Evolutionary conservation across 1,140 invertebrate species (phyloP).

Genomic region (Lucilia cuprina): DNA sequence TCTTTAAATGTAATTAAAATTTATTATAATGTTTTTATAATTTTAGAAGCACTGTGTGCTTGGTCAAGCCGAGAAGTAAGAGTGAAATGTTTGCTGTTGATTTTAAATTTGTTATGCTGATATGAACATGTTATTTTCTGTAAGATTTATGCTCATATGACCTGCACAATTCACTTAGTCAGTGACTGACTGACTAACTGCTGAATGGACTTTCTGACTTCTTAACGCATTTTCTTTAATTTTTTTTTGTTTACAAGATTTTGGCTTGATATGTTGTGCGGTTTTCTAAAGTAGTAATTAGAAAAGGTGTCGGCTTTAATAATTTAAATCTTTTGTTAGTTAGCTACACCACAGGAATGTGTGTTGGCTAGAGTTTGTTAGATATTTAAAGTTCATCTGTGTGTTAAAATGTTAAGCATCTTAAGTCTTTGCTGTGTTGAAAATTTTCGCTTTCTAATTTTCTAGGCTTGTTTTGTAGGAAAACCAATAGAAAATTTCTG

Average conservation of each 20-base stretch:
- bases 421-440: background rate
- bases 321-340: background rate
- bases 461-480: background rate
- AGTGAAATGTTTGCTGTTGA: too few species aligned
- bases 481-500: background rate
- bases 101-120: background rate
- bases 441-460: constrained; percentile 13
- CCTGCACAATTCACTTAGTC: too few species aligned
- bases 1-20: background rate
- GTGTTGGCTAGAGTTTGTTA: background rate
- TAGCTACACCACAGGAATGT: background rate
- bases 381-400: background rate
- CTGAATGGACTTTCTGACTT: background rate
- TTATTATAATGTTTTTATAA: background rate
- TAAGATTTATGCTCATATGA: background rate
- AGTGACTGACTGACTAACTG: background rate
- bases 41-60: background rate
- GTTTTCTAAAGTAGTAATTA: background rate
- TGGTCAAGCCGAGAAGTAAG: background rate
- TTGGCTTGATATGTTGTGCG: background rate
- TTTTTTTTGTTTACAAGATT: background rate
- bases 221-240: background rate
- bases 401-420: background rate
- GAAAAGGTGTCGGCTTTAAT: background rate
- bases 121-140: background rate